phyloP scores from a whole-genome alignment of 2,113 vertebrate genomes.

The Microtus ochrogaster region DNA sequence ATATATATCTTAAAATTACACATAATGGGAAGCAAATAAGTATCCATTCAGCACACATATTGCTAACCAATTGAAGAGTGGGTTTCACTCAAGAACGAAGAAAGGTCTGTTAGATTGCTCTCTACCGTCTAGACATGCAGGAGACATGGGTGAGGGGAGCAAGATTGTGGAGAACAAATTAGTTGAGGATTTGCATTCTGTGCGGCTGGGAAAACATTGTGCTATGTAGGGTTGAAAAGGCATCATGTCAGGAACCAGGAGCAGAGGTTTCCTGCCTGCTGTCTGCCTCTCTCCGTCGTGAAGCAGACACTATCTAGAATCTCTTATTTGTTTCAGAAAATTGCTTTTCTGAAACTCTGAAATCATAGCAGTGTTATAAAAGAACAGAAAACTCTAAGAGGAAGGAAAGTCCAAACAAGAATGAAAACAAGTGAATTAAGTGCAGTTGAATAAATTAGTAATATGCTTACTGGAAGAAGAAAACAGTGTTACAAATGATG shows the following conservation, averaged over 20 bases:
- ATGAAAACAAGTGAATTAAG: background rate
- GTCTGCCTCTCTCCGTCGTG: background rate
- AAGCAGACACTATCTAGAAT: background rate
- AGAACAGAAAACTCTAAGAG: background rate
- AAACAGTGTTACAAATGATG: background rate
- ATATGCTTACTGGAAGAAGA: background rate
- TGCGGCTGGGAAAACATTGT: background rate
- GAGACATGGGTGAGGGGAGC: background rate
- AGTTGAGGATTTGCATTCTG: slow-evolving; percentile 10
- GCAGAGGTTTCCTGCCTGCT: background rate
- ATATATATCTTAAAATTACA: slow-evolving; percentile 14
- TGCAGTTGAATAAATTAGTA: slow-evolving; percentile 1
- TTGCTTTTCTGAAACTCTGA: background rate
- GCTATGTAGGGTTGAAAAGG: slow-evolving; percentile 35
- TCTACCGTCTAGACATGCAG: background rate
- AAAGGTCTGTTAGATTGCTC: background rate
- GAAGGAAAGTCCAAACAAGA: background rate
- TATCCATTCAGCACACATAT: background rate
- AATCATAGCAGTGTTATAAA: background rate
- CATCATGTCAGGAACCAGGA: slow-evolving; percentile 10
- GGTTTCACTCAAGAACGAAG: background rate
- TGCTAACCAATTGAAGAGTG: background rate
- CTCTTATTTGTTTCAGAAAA: slow-evolving; percentile 38
- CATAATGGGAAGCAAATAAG: background rate
- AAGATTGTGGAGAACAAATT: slow-evolving; percentile 20